Conservation (phyloP, 1,140 invertebrate species). For the Drosophila sturtevanti region DNA sequence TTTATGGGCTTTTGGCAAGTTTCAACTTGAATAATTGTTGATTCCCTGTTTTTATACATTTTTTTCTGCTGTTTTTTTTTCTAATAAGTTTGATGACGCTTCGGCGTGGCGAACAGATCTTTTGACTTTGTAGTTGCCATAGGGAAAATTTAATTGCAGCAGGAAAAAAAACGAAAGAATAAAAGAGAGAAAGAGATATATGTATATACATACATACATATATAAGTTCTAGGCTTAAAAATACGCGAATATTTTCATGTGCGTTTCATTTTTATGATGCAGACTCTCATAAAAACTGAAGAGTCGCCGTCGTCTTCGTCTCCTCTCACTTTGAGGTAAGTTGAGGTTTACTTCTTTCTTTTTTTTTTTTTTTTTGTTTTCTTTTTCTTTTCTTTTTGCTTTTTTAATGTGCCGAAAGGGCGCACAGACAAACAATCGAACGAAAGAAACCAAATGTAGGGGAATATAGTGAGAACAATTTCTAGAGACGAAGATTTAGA, state of each 20-base stretch:
- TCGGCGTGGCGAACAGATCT: constrained; percentile 52
- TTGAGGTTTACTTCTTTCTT: constrained; percentile 31
- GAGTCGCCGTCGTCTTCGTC: constrained; percentile 64
- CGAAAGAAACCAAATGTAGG: constrained; percentile 36
- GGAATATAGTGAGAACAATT: constrained; percentile 34
- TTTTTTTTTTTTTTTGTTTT: background rate
- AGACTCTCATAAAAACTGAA: constrained; percentile 73
- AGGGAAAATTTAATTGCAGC: constrained; percentile 59
- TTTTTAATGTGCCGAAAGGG: constrained; percentile 66
- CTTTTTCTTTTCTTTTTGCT: background rate
- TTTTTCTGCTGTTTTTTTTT: constrained; percentile 21
- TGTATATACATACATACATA: constrained; percentile 8
- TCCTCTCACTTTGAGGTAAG: constrained; percentile 27
- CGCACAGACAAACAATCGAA: constrained; percentile 66
- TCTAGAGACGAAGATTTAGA: constrained; percentile 73
- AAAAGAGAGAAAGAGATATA: background rate
- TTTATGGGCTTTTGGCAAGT: constrained; percentile 55
- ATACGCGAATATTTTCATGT: constrained; percentile 59
- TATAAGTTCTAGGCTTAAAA: constrained; percentile 61
- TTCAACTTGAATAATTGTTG: constrained; percentile 71
- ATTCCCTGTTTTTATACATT: constrained; percentile 10
- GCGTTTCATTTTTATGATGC: constrained; percentile 72
- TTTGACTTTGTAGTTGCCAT: constrained; percentile 65
- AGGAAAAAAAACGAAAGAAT: background rate
- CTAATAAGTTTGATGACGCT: constrained; percentile 69